Conservation (phyloP, 2,888 invertebrate genomes). For the Archaeoteleia sp. region DNA sequence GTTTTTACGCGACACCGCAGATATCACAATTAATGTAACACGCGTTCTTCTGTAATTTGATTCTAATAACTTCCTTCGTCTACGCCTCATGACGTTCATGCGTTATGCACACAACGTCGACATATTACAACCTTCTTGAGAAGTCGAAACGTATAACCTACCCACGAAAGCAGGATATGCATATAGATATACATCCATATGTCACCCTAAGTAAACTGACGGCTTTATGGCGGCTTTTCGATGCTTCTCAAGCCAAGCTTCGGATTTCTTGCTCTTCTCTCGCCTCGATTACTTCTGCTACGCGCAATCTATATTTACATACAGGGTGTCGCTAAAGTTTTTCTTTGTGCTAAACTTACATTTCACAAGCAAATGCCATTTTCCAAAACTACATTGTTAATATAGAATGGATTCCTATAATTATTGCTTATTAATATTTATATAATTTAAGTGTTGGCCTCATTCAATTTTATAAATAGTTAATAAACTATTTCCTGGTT, state of each 20-base stretch:
- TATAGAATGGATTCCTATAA: too few relatives aligned
- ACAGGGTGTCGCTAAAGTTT: too few relatives aligned
- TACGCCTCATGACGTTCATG: constrained; percentile 21
- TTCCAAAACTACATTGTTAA: too few relatives aligned
- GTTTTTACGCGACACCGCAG: too few relatives aligned
- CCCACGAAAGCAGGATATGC: constrained; percentile 39
- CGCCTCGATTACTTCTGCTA: constrained; percentile 41
- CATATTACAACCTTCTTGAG: constrained; percentile 47
- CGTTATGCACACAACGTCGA: constrained; percentile 18
- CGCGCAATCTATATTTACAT: too few relatives aligned
- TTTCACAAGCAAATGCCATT: too few relatives aligned
- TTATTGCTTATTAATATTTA: too few relatives aligned
- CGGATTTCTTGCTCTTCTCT: constrained; percentile 40
- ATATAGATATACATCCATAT: constrained; percentile 36
- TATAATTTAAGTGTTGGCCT: too few relatives aligned
- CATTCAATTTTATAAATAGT: too few relatives aligned
- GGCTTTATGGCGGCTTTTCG: constrained; percentile 47
- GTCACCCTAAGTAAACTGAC: constrained; percentile 46
- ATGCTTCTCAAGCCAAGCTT: constrained; percentile 41
- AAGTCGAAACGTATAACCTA: constrained; percentile 31
- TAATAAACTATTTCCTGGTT: too few relatives aligned
- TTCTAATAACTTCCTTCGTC: constrained; percentile 35
- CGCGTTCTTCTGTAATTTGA: constrained; percentile 35
- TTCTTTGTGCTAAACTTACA: too few relatives aligned
- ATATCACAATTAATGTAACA: too few relatives aligned